Evolutionary conservation across 2,113 vertebrate species (phyloP).

Genomic region (Pachycephala philippinensis): DNA sequence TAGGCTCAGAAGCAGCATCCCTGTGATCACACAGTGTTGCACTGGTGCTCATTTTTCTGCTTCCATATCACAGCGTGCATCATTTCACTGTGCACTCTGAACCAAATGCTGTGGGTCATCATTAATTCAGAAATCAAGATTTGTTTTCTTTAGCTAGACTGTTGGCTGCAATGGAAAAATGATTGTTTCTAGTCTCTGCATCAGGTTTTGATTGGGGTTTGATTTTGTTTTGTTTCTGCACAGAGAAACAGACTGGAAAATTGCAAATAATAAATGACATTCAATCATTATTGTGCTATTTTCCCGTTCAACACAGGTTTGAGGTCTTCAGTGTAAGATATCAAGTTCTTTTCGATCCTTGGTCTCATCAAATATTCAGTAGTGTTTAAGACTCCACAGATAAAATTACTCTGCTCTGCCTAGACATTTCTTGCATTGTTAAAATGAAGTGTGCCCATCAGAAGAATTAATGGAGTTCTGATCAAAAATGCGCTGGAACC

Average conservation of each 20-base stretch:
- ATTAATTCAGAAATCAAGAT: background rate
- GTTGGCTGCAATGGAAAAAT: background rate
- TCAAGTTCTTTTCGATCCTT: background rate
- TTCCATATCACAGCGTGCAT: background rate
- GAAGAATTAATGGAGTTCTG: background rate
- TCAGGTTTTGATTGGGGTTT: background rate
- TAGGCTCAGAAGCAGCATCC: background rate
- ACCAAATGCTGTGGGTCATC: background rate
- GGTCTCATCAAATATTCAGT: background rate
- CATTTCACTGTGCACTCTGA: background rate
- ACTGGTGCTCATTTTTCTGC: background rate
- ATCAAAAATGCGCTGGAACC: background rate
- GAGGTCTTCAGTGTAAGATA: background rate
- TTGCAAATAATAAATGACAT: background rate
- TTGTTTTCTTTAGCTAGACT: background rate
- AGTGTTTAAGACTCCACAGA: background rate
- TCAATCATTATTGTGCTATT: background rate
- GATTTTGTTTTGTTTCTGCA: background rate
- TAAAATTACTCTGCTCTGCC: background rate
- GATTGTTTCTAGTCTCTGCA: background rate
- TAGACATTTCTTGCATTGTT: background rate
- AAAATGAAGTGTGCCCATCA: background rate
- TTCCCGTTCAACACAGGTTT: background rate
- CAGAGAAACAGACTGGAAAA: background rate
- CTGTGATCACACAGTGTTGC: background rate